phyloP scores from a whole-genome alignment of 2,888 invertebrate species.

The Agapostemon virescens region DNA sequence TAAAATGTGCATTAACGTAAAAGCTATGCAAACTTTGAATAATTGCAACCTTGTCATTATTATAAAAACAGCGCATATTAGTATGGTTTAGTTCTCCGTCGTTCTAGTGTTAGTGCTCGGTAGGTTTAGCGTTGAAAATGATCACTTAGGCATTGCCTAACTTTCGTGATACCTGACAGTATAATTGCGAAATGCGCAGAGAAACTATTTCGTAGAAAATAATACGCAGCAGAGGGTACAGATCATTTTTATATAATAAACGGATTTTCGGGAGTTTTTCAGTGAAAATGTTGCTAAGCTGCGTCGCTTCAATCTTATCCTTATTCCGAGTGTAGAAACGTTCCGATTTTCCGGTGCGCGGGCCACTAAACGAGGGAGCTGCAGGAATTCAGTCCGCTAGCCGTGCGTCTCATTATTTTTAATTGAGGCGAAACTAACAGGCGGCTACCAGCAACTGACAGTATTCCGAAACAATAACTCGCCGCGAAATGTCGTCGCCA shows the following conservation, averaged over 20 bases:
- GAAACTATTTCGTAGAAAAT: not conserved
- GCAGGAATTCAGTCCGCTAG: slow-evolving; percentile 11
- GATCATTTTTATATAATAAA: not conserved
- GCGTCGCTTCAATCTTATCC: not conserved
- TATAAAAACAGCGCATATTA: too few relatives aligned
- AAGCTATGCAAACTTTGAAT: too few relatives aligned
- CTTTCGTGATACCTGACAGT: not conserved
- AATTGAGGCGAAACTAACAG: slow-evolving; percentile 52
- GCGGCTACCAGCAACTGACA: slow-evolving; percentile 26
- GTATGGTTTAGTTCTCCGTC: too few relatives aligned
- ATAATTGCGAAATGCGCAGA: not conserved
- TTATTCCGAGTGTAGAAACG: not conserved
- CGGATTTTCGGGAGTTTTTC: not conserved
- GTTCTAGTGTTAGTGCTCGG: too few relatives aligned
- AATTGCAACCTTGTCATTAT: too few relatives aligned
- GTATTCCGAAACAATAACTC: slow-evolving; percentile 44
- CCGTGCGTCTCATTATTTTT: slow-evolving; percentile 50
- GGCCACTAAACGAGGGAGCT: slow-evolving; percentile 1
- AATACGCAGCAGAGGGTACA: not conserved
- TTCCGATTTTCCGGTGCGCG: not conserved
- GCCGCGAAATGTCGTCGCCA: slow-evolving; percentile 38
- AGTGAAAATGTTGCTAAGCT: not conserved
- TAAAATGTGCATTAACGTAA: too few relatives aligned
- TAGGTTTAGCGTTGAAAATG: too few relatives aligned
- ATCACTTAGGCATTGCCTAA: not conserved